A percentile compares a stretch with the other conserved stretches of the same genome.
These are phyloP conservation scores for Melitaea cinxia DNA, from an alignment of 1,140 invertebrate species.

Conservation along the genomic window DNA sequence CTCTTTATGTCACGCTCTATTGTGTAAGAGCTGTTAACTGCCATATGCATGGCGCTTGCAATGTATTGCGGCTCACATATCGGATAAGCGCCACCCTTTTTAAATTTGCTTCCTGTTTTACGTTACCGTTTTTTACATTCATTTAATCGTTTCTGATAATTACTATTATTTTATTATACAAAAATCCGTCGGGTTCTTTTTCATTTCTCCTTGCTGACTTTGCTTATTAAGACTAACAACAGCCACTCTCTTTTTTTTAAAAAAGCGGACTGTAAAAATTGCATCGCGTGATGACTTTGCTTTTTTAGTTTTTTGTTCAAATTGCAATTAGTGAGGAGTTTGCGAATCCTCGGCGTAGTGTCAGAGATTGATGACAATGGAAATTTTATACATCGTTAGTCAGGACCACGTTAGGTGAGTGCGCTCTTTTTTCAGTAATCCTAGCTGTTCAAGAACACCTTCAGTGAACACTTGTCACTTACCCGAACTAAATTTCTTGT, in stretches of 20 bases:
- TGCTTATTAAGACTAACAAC: constrained; percentile 49
- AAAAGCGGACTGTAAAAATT: constrained; percentile 68
- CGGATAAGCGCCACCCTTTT: constrained; percentile 30
- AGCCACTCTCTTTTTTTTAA: constrained; percentile 46
- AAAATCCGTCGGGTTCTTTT: constrained; percentile 14
- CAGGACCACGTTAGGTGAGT: constrained; percentile 73
- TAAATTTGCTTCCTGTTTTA: constrained; percentile 4
- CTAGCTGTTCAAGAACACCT: constrained; percentile 56
- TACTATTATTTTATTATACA: constrained; percentile 10
- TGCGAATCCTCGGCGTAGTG: constrained; percentile 75
- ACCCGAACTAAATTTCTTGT: background rate
- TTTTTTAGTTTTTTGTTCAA: constrained; percentile 79
- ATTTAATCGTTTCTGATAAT: background rate
- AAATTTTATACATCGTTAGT: constrained; percentile 81
- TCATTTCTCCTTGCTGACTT: constrained; percentile 40
- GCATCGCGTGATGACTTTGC: constrained; percentile 71
- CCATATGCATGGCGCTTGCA: constrained; percentile 36
- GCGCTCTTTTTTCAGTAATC: constrained; percentile 75
- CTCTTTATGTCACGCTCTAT: constrained; percentile 22
- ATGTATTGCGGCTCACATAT: constrained; percentile 27
- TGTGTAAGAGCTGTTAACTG: constrained; percentile 40
- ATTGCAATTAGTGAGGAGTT: constrained; percentile 81
- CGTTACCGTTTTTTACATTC: constrained; percentile 6
- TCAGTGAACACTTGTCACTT: constrained; percentile 24
- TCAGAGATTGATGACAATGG: constrained; percentile 81